Conservation (phyloP, 2,113 vertebrate genomes). For the Morone saxatilis region DNA sequence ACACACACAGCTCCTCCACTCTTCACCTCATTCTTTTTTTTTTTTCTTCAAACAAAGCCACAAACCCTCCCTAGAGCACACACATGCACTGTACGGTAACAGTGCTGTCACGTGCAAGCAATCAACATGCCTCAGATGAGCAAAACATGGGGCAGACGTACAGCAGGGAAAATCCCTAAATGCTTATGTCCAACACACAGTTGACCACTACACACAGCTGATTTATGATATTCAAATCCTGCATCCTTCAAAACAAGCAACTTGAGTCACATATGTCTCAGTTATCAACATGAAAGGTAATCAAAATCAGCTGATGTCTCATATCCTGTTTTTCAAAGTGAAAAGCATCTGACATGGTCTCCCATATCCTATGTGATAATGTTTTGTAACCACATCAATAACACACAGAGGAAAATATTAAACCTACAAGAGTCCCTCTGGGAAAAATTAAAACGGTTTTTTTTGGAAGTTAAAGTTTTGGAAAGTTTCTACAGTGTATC, state of each 20-base stretch:
- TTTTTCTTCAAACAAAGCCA: constrained; percentile 12
- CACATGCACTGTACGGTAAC: constrained; percentile 28
- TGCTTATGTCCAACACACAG: constrained; percentile 26
- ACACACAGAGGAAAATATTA: constrained; percentile 1
- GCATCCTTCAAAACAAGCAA: constrained; percentile 50
- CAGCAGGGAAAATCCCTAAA: constrained; percentile 47
- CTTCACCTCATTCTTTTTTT: constrained; percentile 25
- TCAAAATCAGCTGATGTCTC: constrained; percentile 38
- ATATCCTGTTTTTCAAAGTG: constrained; percentile 34
- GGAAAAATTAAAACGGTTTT: not conserved
- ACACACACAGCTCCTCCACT: not conserved
- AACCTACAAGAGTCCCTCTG: constrained; percentile 2
- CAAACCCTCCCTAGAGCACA: constrained; percentile 20
- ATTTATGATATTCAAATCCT: constrained; percentile 46
- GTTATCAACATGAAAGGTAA: constrained; percentile 47
- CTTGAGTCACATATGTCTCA: constrained; percentile 18
- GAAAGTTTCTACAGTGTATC: not conserved
- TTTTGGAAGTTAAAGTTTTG: not conserved
- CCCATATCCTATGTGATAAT: not conserved
- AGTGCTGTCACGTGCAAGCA: constrained; percentile 57
- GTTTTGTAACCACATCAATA: constrained; percentile 3
- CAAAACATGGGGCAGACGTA: constrained; percentile 57
- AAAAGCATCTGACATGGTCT: not conserved
- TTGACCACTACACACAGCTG: constrained; percentile 47
- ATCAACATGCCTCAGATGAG: constrained; percentile 59